Conservation (phyloP, 2,113 vertebrate genomes). For the Seriola dumerili region DNA sequence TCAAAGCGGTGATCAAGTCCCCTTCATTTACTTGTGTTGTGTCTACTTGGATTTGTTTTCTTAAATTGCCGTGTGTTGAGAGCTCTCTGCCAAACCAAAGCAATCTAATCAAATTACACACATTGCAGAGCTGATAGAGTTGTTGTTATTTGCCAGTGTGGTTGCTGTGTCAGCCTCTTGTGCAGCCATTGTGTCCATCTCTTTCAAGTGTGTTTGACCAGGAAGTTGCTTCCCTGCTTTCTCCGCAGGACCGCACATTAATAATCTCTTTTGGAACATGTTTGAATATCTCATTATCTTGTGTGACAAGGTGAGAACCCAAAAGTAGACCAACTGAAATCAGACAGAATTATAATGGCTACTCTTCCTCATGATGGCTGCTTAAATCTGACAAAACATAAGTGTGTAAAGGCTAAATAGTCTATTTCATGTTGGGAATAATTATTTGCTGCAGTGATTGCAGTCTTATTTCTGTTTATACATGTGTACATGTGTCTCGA, state of each 20-base stretch:
- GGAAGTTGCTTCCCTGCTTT: not conserved
- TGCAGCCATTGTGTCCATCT: not conserved
- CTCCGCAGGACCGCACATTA: not conserved
- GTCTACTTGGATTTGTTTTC: not conserved
- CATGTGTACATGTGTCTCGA: not conserved
- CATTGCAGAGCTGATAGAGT: not conserved
- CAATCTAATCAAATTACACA: not conserved
- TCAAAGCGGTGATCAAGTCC: not conserved
- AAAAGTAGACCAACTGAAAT: slow-evolving; percentile 37
- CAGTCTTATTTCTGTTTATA: not conserved
- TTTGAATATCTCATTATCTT: slow-evolving; percentile 22
- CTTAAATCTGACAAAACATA: slow-evolving; percentile 32
- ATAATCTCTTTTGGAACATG: not conserved
- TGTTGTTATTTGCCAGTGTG: not conserved
- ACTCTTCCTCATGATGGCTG: not conserved
- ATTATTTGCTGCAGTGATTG: not conserved
- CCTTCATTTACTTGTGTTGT: not conserved
- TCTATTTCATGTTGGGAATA: slow-evolving; percentile 31
- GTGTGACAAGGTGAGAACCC: not conserved
- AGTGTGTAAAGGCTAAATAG: slow-evolving; percentile 43
- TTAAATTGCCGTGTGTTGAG: not conserved
- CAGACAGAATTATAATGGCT: slow-evolving; percentile 14
- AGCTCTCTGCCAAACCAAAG: not conserved
- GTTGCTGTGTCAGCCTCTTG: not conserved
- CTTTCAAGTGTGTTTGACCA: slow-evolving; percentile 5